Percentiles rank a stretch among this genome's conserved stretches.
phyloP scores from a whole-genome alignment of 2,888 invertebrate genomes.

The Aspidapion aeneum region DNA sequence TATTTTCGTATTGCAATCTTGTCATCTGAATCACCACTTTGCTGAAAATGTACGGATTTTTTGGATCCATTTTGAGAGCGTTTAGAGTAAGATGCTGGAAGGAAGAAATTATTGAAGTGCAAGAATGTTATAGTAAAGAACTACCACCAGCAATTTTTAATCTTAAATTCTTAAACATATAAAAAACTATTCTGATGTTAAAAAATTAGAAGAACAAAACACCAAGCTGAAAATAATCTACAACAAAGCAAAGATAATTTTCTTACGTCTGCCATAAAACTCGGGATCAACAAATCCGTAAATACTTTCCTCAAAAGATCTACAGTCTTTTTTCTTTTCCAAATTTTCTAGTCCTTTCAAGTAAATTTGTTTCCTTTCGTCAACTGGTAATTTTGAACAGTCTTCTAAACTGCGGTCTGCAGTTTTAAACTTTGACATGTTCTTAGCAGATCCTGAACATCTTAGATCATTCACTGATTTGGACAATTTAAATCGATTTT shows the following conservation, averaged over 20 bases:
- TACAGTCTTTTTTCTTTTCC: not conserved
- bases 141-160: no score
- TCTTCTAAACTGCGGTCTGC: not conserved
- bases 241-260: no score
- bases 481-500: conserved; percentile 2
- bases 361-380: not conserved
- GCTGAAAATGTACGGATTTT: not conserved
- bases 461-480: conserved; percentile 14
- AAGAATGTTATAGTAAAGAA: not conserved
- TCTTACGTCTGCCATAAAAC: no score
- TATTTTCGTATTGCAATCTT: not conserved
- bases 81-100: not conserved
- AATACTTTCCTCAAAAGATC: no score
- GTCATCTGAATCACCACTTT: not conserved
- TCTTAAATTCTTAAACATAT: no score
- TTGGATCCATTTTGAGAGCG: not conserved
- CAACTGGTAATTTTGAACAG: not conserved
- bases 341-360: not conserved
- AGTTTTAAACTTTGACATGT: not conserved
- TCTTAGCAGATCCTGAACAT: not conserved
- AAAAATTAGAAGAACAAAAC: no score
- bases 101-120: not conserved
- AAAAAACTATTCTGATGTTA: no score
- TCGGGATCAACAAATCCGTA: no score
- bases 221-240: no score